Percentiles rank a stretch among this genome's conserved stretches.
These are phyloP conservation scores for Rhyacophila brunnea DNA, from an alignment of 1,140 invertebrate genomes.

Conservation along the genomic window DNA sequence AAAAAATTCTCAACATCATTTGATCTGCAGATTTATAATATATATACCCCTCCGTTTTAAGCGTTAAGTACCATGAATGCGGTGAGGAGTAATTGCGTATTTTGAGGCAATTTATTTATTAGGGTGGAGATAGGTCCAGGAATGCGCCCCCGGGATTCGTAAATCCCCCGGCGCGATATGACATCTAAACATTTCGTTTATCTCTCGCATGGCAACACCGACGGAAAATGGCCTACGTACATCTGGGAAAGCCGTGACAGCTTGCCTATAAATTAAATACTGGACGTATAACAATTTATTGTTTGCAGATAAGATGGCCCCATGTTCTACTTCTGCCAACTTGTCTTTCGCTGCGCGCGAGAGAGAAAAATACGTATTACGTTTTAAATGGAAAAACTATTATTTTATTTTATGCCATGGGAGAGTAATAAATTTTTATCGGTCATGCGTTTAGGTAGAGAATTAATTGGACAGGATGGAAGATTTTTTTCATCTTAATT, in stretches of 20 bases:
- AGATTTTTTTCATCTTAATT: no score
- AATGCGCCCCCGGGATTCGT: slow-evolving; percentile 8
- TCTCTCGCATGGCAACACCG: not conserved
- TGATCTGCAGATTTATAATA: not conserved
- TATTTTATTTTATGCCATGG: no score
- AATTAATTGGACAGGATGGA: no score
- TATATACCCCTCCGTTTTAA: not conserved
- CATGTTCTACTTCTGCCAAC: slow-evolving; percentile 6
- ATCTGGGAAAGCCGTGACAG: not conserved
- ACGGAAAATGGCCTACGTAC: no score
- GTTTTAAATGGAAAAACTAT: no score
- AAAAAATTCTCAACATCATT: no score
- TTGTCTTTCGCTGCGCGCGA: no score
- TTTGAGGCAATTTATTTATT: slow-evolving; percentile 26
- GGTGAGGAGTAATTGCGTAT: slow-evolving; percentile 18
- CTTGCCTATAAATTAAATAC: slow-evolving; percentile 15
- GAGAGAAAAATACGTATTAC: no score
- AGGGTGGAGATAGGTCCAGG: slow-evolving; percentile 12
- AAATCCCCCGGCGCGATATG: slow-evolving; percentile 2
- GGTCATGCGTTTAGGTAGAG: no score
- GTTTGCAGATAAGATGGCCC: slow-evolving; percentile 6
- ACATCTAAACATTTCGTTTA: slow-evolving; percentile 20
- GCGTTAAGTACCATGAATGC: not conserved
- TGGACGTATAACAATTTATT: slow-evolving; percentile 12
- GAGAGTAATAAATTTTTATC: not conserved